Conservation (phyloP, 2,888 invertebrate genomes). For the Pegoplata infirma region DNA sequence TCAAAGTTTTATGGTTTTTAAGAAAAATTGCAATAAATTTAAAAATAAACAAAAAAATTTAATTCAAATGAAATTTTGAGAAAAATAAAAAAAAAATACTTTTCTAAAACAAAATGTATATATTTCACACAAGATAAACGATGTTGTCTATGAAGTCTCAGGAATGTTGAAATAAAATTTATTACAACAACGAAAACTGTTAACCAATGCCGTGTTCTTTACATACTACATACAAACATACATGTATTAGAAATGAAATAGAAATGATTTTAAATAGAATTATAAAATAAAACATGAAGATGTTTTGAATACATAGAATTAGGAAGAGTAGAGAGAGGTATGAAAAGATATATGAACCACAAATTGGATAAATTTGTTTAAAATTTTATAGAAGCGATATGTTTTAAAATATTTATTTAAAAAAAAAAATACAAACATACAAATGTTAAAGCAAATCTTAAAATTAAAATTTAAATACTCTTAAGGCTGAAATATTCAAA, state of each 20-base stretch:
- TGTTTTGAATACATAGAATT: neutral
- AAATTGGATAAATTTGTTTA: neutral
- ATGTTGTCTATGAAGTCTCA: slow-evolving; percentile 55
- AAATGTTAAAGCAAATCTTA: neutral
- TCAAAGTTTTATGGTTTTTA: slow-evolving; percentile 24
- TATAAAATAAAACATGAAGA: neutral
- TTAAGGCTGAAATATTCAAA: too few species aligned
- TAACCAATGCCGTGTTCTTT: slow-evolving; percentile 42
- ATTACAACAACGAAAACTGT: slow-evolving; percentile 52
- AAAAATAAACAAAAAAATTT: slow-evolving; percentile 19
- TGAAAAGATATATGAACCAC: neutral
- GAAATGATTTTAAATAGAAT: slow-evolving; percentile 14
- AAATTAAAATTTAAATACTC: too few species aligned
- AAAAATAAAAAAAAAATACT: neutral
- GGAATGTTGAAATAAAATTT: slow-evolving; percentile 61
- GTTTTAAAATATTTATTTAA: neutral
- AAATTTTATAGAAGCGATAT: neutral
- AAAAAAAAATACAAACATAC: neutral
- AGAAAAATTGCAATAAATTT: slow-evolving; percentile 12
- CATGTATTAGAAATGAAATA: neutral
- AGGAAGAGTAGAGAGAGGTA: neutral
- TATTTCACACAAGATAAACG: slow-evolving; percentile 57
- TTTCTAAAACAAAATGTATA: neutral
- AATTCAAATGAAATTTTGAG: slow-evolving; percentile 30
- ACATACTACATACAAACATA: neutral